Evolutionary conservation across 2,888 invertebrate genomes (phyloP), one percentile per base, ranked within the genome.

Genomic region (Protonemura montana): DNA sequence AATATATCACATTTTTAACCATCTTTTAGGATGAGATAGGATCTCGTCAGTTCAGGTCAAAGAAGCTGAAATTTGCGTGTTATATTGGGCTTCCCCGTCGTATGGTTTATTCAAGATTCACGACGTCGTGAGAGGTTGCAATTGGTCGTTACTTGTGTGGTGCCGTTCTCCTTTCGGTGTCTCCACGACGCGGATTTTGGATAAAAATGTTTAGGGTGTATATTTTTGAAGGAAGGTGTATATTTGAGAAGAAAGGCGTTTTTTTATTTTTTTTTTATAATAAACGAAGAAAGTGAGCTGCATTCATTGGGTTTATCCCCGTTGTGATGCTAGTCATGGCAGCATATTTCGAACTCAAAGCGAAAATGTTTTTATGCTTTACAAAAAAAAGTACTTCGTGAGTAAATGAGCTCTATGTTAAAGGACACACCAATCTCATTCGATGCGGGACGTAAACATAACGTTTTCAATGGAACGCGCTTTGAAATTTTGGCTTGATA

Each of bases 41-140:
- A 82, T 82, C 82, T 82, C 29, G 82, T 59, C 59, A 59, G 59
- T 10, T 59, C 59, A 59, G 59, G 59, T 59, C 59, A 30, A 82
- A n/a, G 29, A 29, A 35, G 7, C 16, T 78, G 78, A 78, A 78
- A 78, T 78, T 78, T 78, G 78, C 78, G 78, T 78, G 25, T 78
- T 28, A 78, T 78, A 2, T n/a, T 26, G 28, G 10, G 28, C 28
- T 2, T n/a, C 76, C 35, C 10, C 35, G 13, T 59, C 5, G 16
- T 7, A 10, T 59, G 59, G 59, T 3, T 59, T 59, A 59, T 59
- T 59, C 59, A 59, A 59, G 59, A 59, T 59, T 59, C 59, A 59
- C 21, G 13, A 21, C 21, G 10, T 59, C 59, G 59, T 21, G 59
- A 35, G 59, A 10, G 3, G 59, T 7, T 7, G 59, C 59, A 21